Evolutionary conservation across 2,888 invertebrate genomes (phyloP), one percentile per base, ranked within the genome.

Genomic region (Deilephila elpenor): DNA sequence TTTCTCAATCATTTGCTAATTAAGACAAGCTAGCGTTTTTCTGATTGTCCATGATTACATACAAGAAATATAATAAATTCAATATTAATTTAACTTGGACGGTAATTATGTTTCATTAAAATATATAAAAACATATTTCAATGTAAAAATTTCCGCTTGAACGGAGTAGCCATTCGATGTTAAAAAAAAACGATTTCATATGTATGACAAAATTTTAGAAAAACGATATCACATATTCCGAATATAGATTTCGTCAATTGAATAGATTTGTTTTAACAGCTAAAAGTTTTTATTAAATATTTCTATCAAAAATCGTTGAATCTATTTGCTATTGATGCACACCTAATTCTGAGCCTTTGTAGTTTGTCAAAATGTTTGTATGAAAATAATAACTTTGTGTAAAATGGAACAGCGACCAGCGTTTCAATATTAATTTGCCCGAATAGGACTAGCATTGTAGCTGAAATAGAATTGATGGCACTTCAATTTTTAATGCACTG

Each of bases 261-360:
- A 14, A 67, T 51, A 25, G 25, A 67, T 51, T 67, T 29, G 51
- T 51, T 67, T 29, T 51, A 67, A 51, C 67, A 17, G 29, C 17
- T 51, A 25, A 67, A 44, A 51, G 51, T 67, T 67, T 67, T 51
- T 51, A 67, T 67, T 25, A 51, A 74, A 78, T 74, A 76, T 74
- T 74, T 75, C 76, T 73, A 78, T 74, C 70, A 75, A 70, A 61
- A 75, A 77, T 76, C 76, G 60, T 51, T 64, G 74, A 56, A 74
- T 74, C 70, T 70, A 77, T 78, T 78, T 77, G 74, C 78, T 75
- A 75, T 51, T 37, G 19, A 56, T 56, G n/a, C 56, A 56, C 74
- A 73, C 74, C 75, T 73, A 59, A 70, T 71, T n/a, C n/a, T 56
- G n/a, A n/a, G 80, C 77, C 74, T 78, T 62, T 74, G 73, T 51